phyloP scores from a whole-genome alignment of 2,797 vertebrate species.

The Acipenser ruthenus region DNA sequence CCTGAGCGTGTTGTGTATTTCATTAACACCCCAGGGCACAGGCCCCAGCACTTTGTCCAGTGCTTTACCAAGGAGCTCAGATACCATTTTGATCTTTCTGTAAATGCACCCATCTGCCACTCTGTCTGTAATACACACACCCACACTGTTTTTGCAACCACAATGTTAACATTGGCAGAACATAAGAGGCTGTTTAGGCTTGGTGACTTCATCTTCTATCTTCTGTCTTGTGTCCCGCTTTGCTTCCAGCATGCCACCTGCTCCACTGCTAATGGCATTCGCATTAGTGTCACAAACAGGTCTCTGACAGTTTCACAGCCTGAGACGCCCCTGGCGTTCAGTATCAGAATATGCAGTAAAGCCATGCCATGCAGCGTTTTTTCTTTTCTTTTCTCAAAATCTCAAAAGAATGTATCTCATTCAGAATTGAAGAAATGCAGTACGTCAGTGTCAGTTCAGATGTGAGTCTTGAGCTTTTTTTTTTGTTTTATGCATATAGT shows the following conservation, averaged over 20 bases:
- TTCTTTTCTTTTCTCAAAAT: conserved; percentile 15
- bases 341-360: conserved; percentile 33
- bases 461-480: no score
- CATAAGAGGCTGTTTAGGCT: no score
- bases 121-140: neutral
- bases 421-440: conserved; percentile 15
- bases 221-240: conserved; percentile 11
- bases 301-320: conserved; percentile 29
- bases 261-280: conserved; percentile 23
- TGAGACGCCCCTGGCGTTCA: conserved; percentile 30
- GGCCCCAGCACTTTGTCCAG: conserved; percentile 13
- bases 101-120: conserved; percentile 3
- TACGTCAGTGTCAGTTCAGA: conserved; percentile 2
- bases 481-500: no score
- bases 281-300: conserved; percentile 25
- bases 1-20: conserved; percentile 9
- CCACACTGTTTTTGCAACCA: no score
- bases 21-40: conserved; percentile 9
- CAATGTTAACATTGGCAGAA: no score
- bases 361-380: conserved; percentile 20
- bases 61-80: conserved; percentile 8
- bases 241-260: conserved; percentile 37
- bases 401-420: conserved; percentile 9
- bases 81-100: conserved; percentile 6
- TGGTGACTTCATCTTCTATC: no score